Conservation (phyloP, 1,140 invertebrate genomes). For the Campoletis sonorensis region DNA sequence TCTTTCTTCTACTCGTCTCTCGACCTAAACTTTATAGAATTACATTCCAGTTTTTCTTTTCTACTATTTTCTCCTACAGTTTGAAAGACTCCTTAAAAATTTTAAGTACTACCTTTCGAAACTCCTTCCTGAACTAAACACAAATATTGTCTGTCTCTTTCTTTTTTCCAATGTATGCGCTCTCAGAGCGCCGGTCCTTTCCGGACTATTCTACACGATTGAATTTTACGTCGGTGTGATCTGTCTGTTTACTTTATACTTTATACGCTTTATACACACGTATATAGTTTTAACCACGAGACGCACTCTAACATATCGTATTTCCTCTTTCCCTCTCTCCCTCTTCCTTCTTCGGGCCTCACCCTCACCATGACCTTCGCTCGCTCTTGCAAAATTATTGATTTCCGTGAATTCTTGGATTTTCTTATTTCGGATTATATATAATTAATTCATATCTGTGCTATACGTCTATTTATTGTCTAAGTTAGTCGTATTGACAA, state of each 20-base stretch:
- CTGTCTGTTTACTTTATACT: neutral
- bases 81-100: neutral
- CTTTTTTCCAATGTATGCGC: neutral
- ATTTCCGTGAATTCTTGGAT: constrained; percentile 25
- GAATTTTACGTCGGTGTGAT: neutral
- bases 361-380: constrained; percentile 46
- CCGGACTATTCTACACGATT: neutral
- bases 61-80: neutral
- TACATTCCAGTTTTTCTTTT: neutral
- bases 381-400: constrained; percentile 50
- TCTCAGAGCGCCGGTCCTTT: constrained; percentile 15
- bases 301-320: neutral
- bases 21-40: neutral
- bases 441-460: neutral
- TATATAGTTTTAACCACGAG: constrained; percentile 1
- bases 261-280: constrained; percentile 4
- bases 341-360: neutral
- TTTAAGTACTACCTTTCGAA: neutral
- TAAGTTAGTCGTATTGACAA: neutral
- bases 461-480: neutral
- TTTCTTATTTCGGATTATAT: constrained; percentile 23
- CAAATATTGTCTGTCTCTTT: neutral
- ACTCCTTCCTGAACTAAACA: neutral
- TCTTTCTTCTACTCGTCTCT: constrained; percentile 12
- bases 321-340: neutral